Evolutionary conservation across 2,113 vertebrate genomes (phyloP), one percentile per base, ranked within the genome.

Genomic region (Chaetops frenatus): DNA sequence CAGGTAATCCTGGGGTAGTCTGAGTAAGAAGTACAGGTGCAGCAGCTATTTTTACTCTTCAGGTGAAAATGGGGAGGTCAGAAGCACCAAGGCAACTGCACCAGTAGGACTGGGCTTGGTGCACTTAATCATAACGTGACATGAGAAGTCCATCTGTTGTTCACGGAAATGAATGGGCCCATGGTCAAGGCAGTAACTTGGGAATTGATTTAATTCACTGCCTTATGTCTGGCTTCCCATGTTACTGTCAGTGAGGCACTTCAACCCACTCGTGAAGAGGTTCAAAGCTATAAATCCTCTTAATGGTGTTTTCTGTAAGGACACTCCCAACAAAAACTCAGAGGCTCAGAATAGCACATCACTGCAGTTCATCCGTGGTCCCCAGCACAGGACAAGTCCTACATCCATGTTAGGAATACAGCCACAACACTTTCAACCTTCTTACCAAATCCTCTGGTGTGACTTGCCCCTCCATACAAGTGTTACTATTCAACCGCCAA

Each of bases 191-290:
- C 62, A 91, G 1, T 35, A 82, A 80, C 33, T 19, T 70, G 64
- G n/a, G 64, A 81, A 83, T 20, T 20, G 15, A n/a, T 85, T 74
- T 64, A 48, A 83, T 10, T 69, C 70, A 57, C 38, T 92, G 64
- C 27, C 80, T 65, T 61, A 6, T 8, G 28, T 36, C 40, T 4
- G 1, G 9, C 33, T 66, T 84, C 47, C 77, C 71, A 33, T 5
- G 7, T 27, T 77, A 35, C 38, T 24, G 20, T 6, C 36, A 67
- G 28, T 3, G 38, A 78, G 33, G 70, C 18, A 33, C 28, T 77
- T 3, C 0, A 0, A 77, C 29, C 18, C 51, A 25, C 16, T 17
- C 0, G 10, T 44, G 54, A 69, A 69, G 31, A 6, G 28, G 45
- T 62, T 81, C 69, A 86, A 69, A 93, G 64, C 54, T 53, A 23